Conservation (phyloP, 2,888 invertebrate genomes). For the Xanthorhoe spadicearia region DNA sequence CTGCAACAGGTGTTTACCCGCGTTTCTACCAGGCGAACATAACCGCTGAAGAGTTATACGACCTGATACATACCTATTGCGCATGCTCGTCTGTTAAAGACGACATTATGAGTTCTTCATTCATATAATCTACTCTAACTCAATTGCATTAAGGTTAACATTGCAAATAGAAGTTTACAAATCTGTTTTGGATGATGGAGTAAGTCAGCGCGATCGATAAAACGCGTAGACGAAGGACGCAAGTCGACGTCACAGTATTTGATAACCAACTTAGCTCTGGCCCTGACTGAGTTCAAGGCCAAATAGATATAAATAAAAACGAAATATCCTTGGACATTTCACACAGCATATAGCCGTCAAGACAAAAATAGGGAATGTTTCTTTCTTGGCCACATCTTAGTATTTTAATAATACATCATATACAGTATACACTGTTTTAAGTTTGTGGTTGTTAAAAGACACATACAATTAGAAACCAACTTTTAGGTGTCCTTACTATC, state of each 20-base stretch:
- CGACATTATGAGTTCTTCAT: background rate
- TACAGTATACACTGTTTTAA: too few species aligned
- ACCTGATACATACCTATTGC: conserved; percentile 4
- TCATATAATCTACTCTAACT: background rate
- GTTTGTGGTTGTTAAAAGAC: too few species aligned
- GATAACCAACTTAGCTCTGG: background rate
- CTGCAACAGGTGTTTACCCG: conserved; percentile 36
- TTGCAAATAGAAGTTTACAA: background rate
- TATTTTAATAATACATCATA: too few species aligned
- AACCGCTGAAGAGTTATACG: conserved; percentile 6
- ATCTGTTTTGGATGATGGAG: background rate
- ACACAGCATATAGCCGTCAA: too few species aligned
- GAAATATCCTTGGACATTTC: too few species aligned
- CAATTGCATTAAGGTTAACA: background rate
- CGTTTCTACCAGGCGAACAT: conserved; percentile 31
- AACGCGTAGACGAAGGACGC: background rate
- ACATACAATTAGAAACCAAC: too few species aligned
- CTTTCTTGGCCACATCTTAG: too few species aligned
- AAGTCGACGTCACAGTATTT: background rate
- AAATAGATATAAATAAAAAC: too few species aligned
- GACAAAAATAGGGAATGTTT: too few species aligned
- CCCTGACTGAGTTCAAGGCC: background rate
- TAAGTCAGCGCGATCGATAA: conserved; percentile 5
- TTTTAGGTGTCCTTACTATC: too few species aligned
- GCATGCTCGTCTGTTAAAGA: conserved; percentile 24